phyloP scores from a whole-genome alignment of 1,140 invertebrate genomes.

The Telenomus remus region DNA sequence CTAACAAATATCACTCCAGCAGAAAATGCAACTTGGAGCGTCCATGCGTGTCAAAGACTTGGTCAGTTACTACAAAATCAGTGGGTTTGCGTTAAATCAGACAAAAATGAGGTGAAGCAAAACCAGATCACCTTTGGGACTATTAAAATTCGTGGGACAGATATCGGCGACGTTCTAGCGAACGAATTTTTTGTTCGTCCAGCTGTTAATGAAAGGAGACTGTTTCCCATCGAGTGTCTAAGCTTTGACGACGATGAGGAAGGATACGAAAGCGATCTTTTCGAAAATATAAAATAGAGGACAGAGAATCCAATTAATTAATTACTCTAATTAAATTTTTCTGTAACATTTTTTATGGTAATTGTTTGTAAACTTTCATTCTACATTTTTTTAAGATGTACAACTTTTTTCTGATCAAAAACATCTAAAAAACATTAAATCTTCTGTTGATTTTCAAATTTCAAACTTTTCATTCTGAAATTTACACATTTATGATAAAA shows the following conservation, averaged over 20 bases:
- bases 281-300: too few species aligned
- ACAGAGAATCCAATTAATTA: too few species aligned
- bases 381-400: too few species aligned
- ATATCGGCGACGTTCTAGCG: not conserved
- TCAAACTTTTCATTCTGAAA: too few species aligned
- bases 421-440: too few species aligned
- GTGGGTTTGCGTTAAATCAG: not conserved
- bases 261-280: not conserved
- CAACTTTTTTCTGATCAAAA: too few species aligned
- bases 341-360: too few species aligned
- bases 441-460: too few species aligned
- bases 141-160: not conserved
- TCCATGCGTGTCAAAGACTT: not conserved
- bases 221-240: not conserved
- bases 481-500: too few species aligned
- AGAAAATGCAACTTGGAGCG: slow-evolving; percentile 1
- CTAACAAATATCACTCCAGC: not conserved
- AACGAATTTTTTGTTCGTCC: not conserved
- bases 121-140: not conserved
- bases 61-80: not conserved
- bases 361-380: too few species aligned
- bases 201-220: not conserved
- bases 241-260: not conserved
- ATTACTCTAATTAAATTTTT: too few species aligned
- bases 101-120: not conserved